Conservation (phyloP, 2,113 vertebrate species). For the Rutilus rutilus region DNA sequence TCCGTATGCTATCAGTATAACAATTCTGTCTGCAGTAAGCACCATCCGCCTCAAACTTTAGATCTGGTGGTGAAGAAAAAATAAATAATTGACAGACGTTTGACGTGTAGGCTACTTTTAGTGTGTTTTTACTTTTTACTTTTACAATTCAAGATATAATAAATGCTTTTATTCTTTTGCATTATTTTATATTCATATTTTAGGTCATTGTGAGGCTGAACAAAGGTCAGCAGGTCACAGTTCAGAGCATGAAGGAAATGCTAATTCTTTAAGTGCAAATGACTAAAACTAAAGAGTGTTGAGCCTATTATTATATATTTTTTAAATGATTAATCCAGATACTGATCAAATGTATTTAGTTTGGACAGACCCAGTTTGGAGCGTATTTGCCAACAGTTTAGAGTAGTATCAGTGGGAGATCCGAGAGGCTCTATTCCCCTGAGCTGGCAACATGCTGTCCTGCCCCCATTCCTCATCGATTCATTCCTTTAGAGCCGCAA, state of each 20-base stretch:
- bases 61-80: background rate
- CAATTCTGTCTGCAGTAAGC: background rate
- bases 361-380: background rate
- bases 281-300: background rate
- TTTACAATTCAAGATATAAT: background rate
- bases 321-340: background rate
- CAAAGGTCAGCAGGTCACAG: too few relatives aligned
- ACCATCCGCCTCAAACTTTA: background rate
- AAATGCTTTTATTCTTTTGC: too few relatives aligned
- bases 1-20: background rate
- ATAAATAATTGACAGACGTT: background rate
- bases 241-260: background rate
- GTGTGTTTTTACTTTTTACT: background rate
- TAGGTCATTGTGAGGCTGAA: background rate
- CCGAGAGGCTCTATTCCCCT: constrained; percentile 23
- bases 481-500: constrained; percentile 53
- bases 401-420: constrained; percentile 25
- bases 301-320: background rate
- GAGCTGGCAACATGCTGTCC: constrained; percentile 44
- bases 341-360: background rate
- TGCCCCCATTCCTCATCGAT: constrained; percentile 62
- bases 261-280: background rate
- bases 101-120: background rate
- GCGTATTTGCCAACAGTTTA: constrained; percentile 29
- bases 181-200: background rate